Evolutionary conservation across 1,140 invertebrate genomes (phyloP), one percentile per base, ranked within the genome.

Genomic region (Zaprionus kolodkinae): DNA sequence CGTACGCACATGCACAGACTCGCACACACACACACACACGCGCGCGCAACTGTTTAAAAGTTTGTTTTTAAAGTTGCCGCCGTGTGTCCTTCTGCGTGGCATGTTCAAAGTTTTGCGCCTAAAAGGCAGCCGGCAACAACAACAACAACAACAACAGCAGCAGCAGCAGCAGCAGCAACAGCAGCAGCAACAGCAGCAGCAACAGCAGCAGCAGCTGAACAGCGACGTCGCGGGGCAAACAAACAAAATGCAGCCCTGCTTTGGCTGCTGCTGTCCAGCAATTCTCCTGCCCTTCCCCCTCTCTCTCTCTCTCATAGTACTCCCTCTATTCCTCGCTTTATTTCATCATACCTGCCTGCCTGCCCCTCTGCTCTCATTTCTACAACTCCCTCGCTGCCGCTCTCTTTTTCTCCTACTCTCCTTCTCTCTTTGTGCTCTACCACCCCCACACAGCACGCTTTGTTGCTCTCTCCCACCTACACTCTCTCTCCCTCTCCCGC

Each of bases 61-160:
- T 72, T 79, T 68, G 59, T 76, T 76, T 78, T 78, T 78, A 79
- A 79, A 79, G 68, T 76, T 79, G 57, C 38, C 21, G 27, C 17
- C 52, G 55, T 25, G 27, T 30, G 27, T 30, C 27, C 27, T 30
- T 30, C 27, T 30, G 27, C 43, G 54, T 67, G 36, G 48, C 64
- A 52, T 64, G 64, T 56, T 59, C 35, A 77, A 77, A 77, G 71
- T 77, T 77, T 59, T 77, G 55, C 65, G 60, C 71, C 71, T 74
- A 64, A 77, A 77, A 55, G 59, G 45, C 62, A 60, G 64, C 45
- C n/a, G 12, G 10, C 27, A 30, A 30, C 1, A 30, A 30, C 27
- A 55, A 33, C 60, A 25, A 17, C 35, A 60, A 40, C 30, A 45
- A 3, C 43, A 45, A 5, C 38, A 40, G 2, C 38, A 40, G 38